phyloP scores from a whole-genome alignment of 2,888 invertebrate genomes.

The Aspidapion aeneum region DNA sequence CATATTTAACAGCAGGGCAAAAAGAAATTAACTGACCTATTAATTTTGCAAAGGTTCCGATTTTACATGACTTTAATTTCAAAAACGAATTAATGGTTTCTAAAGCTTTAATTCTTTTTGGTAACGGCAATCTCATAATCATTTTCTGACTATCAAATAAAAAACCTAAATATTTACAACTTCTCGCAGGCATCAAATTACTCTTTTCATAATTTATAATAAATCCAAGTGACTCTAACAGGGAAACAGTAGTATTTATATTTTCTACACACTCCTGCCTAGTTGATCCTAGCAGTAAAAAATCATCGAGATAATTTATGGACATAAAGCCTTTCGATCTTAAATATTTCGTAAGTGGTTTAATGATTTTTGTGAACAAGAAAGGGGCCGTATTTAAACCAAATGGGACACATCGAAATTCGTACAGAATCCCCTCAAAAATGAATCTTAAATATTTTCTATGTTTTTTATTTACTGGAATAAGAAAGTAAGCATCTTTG shows the following conservation, averaged over 20 bases:
- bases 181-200: not conserved
- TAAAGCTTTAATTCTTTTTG: no score
- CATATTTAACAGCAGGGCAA: not conserved
- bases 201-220: not conserved
- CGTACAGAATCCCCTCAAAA: not conserved
- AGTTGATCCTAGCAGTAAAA: not conserved
- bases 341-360: conserved; percentile 1
- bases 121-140: not conserved
- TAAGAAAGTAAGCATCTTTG: not conserved
- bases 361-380: not conserved
- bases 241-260: not conserved
- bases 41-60: not conserved
- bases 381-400: conserved; percentile 7
- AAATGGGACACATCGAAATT: conserved; percentile 3
- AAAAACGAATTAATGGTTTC: not conserved
- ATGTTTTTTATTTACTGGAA: not conserved
- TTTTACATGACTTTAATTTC: not conserved
- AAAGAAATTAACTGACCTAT: not conserved
- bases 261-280: not conserved
- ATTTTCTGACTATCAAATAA: not conserved
- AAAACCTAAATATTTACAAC: not conserved
- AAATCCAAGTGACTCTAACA: not conserved
- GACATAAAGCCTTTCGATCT: conserved; percentile 3
- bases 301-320: not conserved
- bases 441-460: conserved; percentile 1